Conservation (phyloP, 2,888 invertebrate species). For the Yponomeuta malinellus region DNA sequence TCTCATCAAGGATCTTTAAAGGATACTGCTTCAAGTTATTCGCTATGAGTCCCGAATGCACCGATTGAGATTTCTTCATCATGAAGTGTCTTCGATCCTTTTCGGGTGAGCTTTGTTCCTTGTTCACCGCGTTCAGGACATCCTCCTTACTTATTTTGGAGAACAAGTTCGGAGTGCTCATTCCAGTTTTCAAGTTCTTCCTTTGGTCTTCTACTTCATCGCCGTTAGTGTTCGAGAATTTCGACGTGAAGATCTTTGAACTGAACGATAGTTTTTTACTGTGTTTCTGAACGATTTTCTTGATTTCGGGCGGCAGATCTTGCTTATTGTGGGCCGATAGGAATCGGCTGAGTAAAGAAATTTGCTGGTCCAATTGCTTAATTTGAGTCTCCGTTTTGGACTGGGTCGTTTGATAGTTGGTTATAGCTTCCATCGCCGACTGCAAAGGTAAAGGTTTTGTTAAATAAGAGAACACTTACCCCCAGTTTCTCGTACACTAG, state of each 20-base stretch:
- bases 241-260: constrained; percentile 63
- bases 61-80: constrained; percentile 66
- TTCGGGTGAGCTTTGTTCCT: constrained; percentile 35
- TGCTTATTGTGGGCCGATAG: constrained; percentile 80
- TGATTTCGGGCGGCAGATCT: constrained; percentile 84
- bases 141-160: constrained; percentile 51
- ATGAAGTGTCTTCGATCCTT: constrained; percentile 44
- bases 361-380: constrained; percentile 83
- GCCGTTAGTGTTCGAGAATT: constrained; percentile 51
- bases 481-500: too few relatives aligned
- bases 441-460: constrained; percentile 36
- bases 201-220: constrained; percentile 61
- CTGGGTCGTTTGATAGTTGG: constrained; percentile 78
- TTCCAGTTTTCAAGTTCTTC: constrained; percentile 49
- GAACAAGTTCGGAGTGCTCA: constrained; percentile 63
- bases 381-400: constrained; percentile 82
- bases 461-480: neutral
- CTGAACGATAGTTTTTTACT: constrained; percentile 53
- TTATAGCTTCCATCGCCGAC: constrained; percentile 80
- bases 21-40: constrained; percentile 49
- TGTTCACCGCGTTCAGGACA: constrained; percentile 35
- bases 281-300: constrained; percentile 82
- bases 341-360: constrained; percentile 82
- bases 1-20: constrained; percentile 70
- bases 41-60: constrained; percentile 59